A percentile compares a stretch with the other conserved stretches of the same genome.
Conservation (phyloP, 1,140 invertebrate genomes). For the Octopus bimaculoides region DNA sequence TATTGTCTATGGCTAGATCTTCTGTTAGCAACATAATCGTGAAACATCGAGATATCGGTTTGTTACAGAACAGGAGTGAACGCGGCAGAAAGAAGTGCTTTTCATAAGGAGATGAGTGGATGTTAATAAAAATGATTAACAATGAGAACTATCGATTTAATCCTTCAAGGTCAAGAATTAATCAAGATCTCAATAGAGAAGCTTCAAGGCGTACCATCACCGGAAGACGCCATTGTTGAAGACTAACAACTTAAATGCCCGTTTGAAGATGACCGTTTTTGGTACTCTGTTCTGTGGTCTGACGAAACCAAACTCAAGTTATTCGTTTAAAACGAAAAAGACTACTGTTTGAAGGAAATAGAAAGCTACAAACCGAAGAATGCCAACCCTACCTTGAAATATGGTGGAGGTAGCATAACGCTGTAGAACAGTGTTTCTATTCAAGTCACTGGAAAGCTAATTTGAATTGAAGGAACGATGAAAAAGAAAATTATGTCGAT, state of each 20-base stretch:
- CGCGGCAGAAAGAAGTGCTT: no score
- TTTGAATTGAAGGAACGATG: background rate
- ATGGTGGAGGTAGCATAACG: background rate
- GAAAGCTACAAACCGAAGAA: background rate
- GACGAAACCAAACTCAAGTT: background rate
- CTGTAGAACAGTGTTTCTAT: background rate
- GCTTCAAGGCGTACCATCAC: background rate
- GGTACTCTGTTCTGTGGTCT: background rate
- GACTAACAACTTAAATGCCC: background rate
- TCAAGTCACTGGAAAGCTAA: background rate
- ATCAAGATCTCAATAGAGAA: background rate
- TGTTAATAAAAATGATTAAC: no score
- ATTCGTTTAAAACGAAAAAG: background rate
- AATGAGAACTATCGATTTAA: no score
- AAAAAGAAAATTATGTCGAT: background rate
- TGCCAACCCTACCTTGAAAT: background rate
- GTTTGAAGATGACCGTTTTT: background rate
- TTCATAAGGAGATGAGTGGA: no score
- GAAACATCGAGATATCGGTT: no score
- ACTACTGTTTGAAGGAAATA: background rate
- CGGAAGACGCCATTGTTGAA: background rate
- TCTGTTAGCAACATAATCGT: no score
- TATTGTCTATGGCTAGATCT: no score
- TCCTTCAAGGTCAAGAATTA: background rate
- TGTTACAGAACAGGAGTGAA: no score